phyloP scores from a whole-genome alignment of 2,113 vertebrate genomes.

The Epinephelus fuscoguttatus region DNA sequence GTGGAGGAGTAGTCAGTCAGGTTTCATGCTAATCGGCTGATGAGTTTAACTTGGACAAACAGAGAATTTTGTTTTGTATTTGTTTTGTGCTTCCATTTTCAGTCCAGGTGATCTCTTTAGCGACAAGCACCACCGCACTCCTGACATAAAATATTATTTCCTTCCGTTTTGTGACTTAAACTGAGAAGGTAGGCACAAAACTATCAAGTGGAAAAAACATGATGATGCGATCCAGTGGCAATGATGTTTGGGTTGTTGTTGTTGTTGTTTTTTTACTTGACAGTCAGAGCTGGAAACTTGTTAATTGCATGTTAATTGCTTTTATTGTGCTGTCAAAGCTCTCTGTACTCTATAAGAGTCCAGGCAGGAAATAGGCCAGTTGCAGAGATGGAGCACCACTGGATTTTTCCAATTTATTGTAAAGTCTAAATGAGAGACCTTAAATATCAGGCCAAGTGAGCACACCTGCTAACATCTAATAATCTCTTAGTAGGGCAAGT shows the following conservation, averaged over 20 bases:
- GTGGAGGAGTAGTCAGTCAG: slow-evolving; percentile 22
- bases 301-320: too few species aligned
- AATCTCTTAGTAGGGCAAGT: too few species aligned
- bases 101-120: neutral
- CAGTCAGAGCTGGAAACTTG: neutral
- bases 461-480: neutral
- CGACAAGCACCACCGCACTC: neutral
- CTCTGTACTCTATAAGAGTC: neutral
- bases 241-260: too few species aligned
- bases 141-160: neutral
- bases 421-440: neutral
- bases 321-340: neutral
- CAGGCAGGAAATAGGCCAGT: neutral
- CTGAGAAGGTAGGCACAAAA: neutral
- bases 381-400: neutral
- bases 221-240: too few species aligned
- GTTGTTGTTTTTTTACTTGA: neutral
- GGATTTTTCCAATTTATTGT: neutral
- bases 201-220: neutral
- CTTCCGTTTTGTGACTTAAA: neutral
- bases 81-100: neutral
- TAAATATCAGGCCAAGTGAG: slow-evolving; percentile 4
- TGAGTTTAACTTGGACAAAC: slow-evolving; percentile 8
- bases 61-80: neutral
- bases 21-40: slow-evolving; percentile 1